Conservation (phyloP, 2,888 invertebrate genomes). For the Temnothorax rugatulus region DNA sequence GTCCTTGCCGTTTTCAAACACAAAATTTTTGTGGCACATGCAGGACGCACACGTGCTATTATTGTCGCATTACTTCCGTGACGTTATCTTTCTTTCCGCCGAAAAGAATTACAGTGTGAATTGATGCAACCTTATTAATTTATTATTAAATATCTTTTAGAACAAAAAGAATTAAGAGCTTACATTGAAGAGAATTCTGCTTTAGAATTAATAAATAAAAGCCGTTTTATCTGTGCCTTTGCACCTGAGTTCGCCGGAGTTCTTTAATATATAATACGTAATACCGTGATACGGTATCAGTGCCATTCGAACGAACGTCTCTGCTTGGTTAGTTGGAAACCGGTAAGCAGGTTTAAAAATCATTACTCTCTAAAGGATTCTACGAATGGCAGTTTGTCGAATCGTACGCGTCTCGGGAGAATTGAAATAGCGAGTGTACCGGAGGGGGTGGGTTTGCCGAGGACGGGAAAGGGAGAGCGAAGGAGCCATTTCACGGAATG, state of each 20-base stretch:
- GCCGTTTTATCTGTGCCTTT: background rate
- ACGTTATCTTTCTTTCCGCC: background rate
- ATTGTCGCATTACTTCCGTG: background rate
- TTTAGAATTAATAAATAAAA: background rate
- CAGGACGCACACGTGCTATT: background rate
- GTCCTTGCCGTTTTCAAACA: background rate
- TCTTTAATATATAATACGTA: constrained; percentile 4
- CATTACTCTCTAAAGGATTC: constrained; percentile 39
- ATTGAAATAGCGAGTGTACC: constrained; percentile 16
- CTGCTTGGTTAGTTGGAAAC: background rate
- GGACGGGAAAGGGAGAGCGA: background rate
- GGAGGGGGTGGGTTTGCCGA: constrained; percentile 24
- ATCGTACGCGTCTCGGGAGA: constrained; percentile 55
- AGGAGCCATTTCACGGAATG: constrained; percentile 71
- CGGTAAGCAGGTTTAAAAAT: constrained; percentile 38
- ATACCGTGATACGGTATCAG: constrained; percentile 14
- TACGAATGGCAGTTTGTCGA: constrained; percentile 50
- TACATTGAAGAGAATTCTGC: background rate
- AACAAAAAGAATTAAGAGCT: background rate
- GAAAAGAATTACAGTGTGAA: background rate
- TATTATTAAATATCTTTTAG: too few species aligned
- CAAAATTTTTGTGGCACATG: background rate
- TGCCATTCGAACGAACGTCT: constrained; percentile 1
- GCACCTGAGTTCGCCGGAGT: background rate
- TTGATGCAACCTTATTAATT: background rate